Evolutionary conservation across 2,113 vertebrate genomes (phyloP).

Genomic region (Corythaeola cristata): DNA sequence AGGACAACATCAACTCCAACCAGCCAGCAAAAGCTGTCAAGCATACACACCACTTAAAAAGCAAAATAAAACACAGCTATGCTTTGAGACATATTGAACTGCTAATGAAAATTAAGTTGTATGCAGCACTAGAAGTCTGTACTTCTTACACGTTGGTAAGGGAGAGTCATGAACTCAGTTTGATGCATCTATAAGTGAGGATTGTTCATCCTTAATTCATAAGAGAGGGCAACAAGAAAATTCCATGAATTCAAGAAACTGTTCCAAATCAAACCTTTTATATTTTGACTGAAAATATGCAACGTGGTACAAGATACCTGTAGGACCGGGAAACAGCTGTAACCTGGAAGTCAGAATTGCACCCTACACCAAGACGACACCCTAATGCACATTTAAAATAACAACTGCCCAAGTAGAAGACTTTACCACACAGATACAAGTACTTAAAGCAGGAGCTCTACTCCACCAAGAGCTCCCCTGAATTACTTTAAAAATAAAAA

Average conservation of each 20-base stretch:
- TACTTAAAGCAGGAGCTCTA: neutral
- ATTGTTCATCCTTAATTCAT: neutral
- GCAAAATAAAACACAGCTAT: neutral
- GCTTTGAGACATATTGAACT: neutral
- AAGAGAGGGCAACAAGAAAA: neutral
- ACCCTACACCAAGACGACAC: neutral
- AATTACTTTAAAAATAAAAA: neutral
- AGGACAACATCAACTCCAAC: neutral
- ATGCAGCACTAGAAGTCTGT: neutral
- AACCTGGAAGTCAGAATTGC: neutral
- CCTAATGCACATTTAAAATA: neutral
- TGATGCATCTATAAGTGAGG: neutral
- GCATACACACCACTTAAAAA: neutral
- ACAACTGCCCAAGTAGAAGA: neutral
- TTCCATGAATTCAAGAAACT: neutral
- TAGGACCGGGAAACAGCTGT: neutral
- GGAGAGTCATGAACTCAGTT: neutral
- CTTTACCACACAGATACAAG: neutral
- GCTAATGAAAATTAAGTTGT: constrained; percentile 22
- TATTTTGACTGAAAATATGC: neutral
- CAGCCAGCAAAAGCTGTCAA: constrained; percentile 14
- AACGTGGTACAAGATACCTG: neutral
- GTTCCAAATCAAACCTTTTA: neutral
- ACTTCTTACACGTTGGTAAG: neutral
- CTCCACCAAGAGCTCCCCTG: neutral